Evolutionary conservation across 2,113 vertebrate genomes (phyloP).

Genomic region (Heptranchias perlo): DNA sequence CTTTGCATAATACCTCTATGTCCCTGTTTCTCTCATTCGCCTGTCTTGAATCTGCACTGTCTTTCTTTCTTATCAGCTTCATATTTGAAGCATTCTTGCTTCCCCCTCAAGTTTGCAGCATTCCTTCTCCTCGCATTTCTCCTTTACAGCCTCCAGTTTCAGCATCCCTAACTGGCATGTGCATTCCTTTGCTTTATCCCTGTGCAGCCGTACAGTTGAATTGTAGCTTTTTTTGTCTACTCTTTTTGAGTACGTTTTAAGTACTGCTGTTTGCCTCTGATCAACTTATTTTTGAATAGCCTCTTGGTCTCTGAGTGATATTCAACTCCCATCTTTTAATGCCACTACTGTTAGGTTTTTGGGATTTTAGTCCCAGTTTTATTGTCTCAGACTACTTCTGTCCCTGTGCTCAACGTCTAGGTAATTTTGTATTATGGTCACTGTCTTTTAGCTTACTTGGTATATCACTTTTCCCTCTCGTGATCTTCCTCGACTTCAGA

Average conservation of each 20-base stretch:
- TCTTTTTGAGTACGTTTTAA: background rate
- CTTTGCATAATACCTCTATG: background rate
- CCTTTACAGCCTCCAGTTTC: background rate
- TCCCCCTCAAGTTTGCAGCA: background rate
- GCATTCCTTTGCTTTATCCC: background rate
- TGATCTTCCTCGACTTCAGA: no score
- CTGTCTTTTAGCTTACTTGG: background rate
- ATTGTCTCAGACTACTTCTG: background rate
- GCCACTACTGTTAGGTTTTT: background rate
- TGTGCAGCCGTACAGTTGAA: background rate
- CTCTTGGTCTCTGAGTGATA: background rate
- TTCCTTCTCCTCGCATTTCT: background rate
- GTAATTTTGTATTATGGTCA: background rate
- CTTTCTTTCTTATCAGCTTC: background rate
- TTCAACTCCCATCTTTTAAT: background rate
- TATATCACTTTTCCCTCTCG: background rate
- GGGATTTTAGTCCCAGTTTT: background rate
- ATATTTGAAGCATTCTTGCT: background rate
- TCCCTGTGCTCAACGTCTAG: background rate
- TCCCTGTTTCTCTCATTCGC: background rate
- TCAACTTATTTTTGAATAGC: background rate
- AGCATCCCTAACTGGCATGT: background rate
- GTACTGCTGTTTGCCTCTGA: background rate
- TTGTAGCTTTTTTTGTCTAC: background rate
- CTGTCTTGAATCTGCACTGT: background rate